Base-by-base conservation (phyloP, 2,888 invertebrate species). In the Mamestra brassicae region DNA sequence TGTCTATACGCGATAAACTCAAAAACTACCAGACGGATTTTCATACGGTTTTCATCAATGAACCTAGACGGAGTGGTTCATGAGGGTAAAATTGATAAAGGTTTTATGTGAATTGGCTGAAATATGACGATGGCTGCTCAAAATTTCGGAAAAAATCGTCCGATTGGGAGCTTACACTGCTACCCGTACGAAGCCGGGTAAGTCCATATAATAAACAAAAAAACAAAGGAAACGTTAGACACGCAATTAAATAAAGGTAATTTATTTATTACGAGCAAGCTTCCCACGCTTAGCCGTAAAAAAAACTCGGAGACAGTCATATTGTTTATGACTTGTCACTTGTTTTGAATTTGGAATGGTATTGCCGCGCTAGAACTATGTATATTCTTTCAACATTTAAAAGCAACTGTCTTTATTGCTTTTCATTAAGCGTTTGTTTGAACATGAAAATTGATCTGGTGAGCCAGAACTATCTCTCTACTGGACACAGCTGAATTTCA, bases 261-360 rank as follows among this genome's bases (percentile, higher is more conserved):
- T 69, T 63, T 58, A 71, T 63, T 71, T 80, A 83, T 71, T 70
- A 54, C 11, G 57, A 36, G 3, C 1, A 2, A 52, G 54, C 34
- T 82, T 83, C 81, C 67, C 74, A 83, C 77, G 77, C 58, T 13
- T 26, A 15, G 26, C n/a, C 10, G 45, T 52, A 55, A n/a, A 54
- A 71, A 83, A 78, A 74, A 71, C 7, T 36, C 1, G 26, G 17
- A 73, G 42, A 77, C 74, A 84, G 26, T 72, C 0, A 71, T 57
- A 2, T 80, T 77, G 66, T 83, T 77, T 77, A 84, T 42, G 69
- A 64, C 66, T 68, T 67, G 73, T 74, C 77, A 74, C 71, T 69
- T 60, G 55, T 71, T 76, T 77, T 74, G 76, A 68, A 73, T 72
- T 72, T 61, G 10, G 63, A 73, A 68, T 34, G 45, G 38, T 7